Evolutionary conservation across 2,113 vertebrate genomes (phyloP).

Genomic region (Steatornis caripensis): DNA sequence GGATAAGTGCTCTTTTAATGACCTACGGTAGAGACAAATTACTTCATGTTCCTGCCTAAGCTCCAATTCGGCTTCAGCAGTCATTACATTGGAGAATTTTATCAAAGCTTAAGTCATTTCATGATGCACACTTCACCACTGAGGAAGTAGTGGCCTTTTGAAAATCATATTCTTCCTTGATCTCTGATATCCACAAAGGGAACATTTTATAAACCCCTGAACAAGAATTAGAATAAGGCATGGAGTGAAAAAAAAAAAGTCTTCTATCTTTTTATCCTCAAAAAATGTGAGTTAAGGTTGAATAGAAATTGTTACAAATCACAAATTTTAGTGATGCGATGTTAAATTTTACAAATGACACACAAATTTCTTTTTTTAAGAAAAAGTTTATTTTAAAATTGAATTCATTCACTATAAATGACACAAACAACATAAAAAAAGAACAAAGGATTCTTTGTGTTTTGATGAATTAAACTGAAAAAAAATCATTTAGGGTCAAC

Average conservation of each 20-base stretch:
- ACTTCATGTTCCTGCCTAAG: background rate
- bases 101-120: conserved; percentile 1
- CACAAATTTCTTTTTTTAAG: background rate
- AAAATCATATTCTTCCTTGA: background rate
- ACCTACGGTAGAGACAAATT: background rate
- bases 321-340: background rate
- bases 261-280: background rate
- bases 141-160: background rate
- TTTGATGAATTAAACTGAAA: background rate
- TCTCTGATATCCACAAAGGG: background rate
- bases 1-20: background rate
- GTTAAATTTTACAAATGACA: background rate
- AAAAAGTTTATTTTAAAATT: background rate
- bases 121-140: background rate
- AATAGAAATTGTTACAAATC: background rate
- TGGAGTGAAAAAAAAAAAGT: background rate
- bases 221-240: background rate
- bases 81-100: background rate
- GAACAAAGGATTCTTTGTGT: fast-evolving
- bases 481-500: background rate
- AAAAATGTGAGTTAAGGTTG: background rate
- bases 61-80: background rate
- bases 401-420: background rate
- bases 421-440: background rate
- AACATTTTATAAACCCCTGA: background rate